phyloP scores from a whole-genome alignment of 92 coral and sea anemone species.

The Phenganax marumi region DNA sequence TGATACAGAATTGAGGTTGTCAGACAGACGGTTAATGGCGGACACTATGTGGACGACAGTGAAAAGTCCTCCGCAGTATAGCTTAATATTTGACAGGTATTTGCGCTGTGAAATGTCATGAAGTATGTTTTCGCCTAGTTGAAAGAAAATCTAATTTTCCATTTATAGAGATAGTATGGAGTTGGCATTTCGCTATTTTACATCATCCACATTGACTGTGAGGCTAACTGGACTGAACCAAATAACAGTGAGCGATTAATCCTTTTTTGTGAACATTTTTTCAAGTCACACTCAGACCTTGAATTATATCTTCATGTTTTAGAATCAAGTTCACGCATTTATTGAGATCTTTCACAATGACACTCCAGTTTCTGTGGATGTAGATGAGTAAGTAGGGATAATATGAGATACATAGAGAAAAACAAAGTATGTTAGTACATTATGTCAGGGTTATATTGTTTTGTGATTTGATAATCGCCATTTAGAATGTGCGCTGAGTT shows the following conservation, averaged over 20 bases:
- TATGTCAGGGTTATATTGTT: not conserved
- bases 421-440: not conserved
- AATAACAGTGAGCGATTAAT: conserved; percentile 73
- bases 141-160: not conserved
- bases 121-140: not conserved
- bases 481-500: conserved; percentile 80
- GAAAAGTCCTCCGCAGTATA: conserved; percentile 91
- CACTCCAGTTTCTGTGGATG: conserved; percentile 62
- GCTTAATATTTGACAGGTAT: conserved; percentile 91
- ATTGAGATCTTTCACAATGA: conserved; percentile 90
- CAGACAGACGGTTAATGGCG: conserved; percentile 92
- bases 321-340: conserved; percentile 99
- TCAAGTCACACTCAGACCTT: not conserved
- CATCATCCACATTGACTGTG: conserved; percentile 93
- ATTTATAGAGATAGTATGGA: conserved; percentile 84
- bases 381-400: conserved; percentile 63
- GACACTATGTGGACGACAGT: conserved; percentile 99
- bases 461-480: not conserved
- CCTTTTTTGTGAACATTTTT: too few species aligned
- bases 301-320: conserved; percentile 17
- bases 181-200: conserved; percentile 90
- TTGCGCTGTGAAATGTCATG: not conserved
- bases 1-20: conserved; percentile 87
- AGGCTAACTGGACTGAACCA: conserved; percentile 95
- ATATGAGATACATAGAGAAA: too few species aligned